Conservation (phyloP, 2,113 vertebrate species). For the Spermophilus dauricus region DNA sequence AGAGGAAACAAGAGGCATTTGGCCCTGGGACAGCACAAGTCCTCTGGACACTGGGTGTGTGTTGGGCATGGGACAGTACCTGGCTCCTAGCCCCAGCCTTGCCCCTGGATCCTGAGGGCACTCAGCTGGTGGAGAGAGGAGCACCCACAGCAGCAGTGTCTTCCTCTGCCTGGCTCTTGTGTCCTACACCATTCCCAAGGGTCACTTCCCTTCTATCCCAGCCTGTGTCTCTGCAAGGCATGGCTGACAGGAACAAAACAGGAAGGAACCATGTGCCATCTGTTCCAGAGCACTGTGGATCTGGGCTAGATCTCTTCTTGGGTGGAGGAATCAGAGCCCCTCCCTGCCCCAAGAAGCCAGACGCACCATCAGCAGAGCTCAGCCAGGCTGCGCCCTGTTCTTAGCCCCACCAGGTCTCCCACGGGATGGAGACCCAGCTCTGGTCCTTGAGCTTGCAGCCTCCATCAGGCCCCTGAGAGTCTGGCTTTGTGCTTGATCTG, state of each 20-base stretch:
- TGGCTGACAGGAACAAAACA: background rate
- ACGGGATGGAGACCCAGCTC: background rate
- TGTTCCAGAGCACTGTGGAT: background rate
- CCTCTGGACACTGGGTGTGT: background rate
- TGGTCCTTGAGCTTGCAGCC: background rate
- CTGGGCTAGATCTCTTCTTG: background rate
- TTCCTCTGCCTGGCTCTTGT: background rate
- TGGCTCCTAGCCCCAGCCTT: background rate
- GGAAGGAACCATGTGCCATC: constrained; percentile 23
- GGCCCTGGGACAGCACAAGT: background rate
- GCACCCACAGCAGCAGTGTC: background rate
- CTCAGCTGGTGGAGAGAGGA: background rate
- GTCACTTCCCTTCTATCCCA: background rate
- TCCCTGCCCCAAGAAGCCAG: background rate
- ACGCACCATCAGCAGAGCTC: background rate
- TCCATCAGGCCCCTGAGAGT: background rate
- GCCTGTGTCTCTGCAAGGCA: background rate
- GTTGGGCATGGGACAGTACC: too few relatives aligned
- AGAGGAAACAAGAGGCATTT: background rate
- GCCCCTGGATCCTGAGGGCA: background rate
- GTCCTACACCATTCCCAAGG: background rate
- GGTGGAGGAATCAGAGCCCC: background rate
- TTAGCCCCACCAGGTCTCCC: background rate
- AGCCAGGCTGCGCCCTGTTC: background rate
- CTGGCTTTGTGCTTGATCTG: background rate